Percentiles rank a stretch among this genome's conserved stretches.
Evolutionary conservation across 2,888 invertebrate species (phyloP).

Genomic region (Drosophila kuntzei): DNA sequence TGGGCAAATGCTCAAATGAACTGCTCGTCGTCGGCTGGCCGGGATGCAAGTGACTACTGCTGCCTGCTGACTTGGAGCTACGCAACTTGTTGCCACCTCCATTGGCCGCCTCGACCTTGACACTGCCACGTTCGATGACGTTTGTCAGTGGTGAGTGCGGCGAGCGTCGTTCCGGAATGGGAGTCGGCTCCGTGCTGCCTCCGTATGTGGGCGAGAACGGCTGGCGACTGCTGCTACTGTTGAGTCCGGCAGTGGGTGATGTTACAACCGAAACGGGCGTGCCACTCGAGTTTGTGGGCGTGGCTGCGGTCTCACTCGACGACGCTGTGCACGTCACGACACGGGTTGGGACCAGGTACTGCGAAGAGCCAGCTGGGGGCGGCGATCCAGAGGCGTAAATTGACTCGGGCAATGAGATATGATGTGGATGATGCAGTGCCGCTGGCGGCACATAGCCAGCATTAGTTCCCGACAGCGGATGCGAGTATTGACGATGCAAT

Average conservation of each 20-base stretch:
- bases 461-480: conserved; percentile 84
- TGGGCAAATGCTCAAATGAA: conserved; percentile 84
- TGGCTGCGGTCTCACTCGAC: conserved; percentile 71
- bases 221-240: conserved; percentile 63
- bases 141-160: conserved; percentile 60
- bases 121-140: conserved; percentile 45
- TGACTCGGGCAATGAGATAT: conserved; percentile 84
- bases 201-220: conserved; percentile 81
- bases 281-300: conserved; percentile 56
- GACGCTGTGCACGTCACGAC: conserved; percentile 61
- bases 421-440: conserved; percentile 82
- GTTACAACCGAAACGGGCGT: conserved; percentile 65
- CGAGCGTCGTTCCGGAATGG: conserved; percentile 68
- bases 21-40: conserved; percentile 73
- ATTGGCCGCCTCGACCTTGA: conserved; percentile 54
- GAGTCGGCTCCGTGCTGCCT: conserved; percentile 58
- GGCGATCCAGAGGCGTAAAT: conserved; percentile 83
- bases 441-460: conserved; percentile 61
- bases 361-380: conserved; percentile 83
- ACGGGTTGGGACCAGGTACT: conserved; percentile 81
- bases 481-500: conserved; percentile 87
- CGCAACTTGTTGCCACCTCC: conserved; percentile 71
- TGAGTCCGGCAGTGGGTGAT: conserved; percentile 61
- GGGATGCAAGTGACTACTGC: conserved; percentile 68
- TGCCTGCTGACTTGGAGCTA: conserved; percentile 79